These are phyloP conservation scores for Rotaria macrura DNA, from an alignment of 2,888 invertebrate genomes.

Conservation along the genomic window DNA sequence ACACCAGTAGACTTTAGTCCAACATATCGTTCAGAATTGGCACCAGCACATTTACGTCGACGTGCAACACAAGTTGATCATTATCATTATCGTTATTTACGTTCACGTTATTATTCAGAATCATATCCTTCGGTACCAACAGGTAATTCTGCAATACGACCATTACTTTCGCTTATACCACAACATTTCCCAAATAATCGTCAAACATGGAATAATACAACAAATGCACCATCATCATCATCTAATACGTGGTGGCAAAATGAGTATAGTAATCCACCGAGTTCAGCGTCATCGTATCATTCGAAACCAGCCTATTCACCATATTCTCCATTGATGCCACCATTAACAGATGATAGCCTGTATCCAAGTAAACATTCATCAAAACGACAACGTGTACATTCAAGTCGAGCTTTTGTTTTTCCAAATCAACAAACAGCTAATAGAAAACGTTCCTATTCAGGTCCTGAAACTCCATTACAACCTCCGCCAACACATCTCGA, in stretches of 20 bases:
- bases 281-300: not conserved
- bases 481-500: not conserved
- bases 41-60: not conserved
- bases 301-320: not conserved
- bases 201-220: not conserved
- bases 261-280: not conserved
- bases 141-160: not conserved
- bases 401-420: not conserved
- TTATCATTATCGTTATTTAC: not conserved
- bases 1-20: not conserved
- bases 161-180: not conserved
- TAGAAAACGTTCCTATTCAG: constrained; percentile 10
- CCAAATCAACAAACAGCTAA: not conserved
- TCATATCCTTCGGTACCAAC: not conserved
- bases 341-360: not conserved
- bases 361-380: not conserved
- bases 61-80: not conserved
- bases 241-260: not conserved
- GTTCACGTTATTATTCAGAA: constrained; percentile 10
- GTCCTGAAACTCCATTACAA: not conserved
- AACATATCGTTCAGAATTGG: constrained; percentile 7
- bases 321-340: not conserved
- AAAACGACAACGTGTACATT: constrained; percentile 7
- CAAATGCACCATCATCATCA: not conserved
- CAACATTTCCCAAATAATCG: not conserved